These are phyloP conservation scores for Teleogryllus occipitalis DNA, from an alignment of 1,140 invertebrate genomes.

Conservation along the genomic window DNA sequence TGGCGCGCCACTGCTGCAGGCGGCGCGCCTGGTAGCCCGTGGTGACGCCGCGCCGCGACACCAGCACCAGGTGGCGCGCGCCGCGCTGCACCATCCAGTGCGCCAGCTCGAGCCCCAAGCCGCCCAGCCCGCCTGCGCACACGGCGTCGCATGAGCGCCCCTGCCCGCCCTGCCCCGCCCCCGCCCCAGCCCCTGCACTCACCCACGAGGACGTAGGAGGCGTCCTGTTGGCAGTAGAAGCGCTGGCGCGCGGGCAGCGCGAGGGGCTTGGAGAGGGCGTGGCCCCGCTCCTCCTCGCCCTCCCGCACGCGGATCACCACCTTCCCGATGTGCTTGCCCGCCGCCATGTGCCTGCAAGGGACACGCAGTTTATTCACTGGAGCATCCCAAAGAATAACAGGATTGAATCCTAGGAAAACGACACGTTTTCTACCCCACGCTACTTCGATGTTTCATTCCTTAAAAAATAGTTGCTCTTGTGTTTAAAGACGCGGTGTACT, in stretches of 20 bases:
- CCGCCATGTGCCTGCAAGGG: conserved; percentile 40
- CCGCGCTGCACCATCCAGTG: conserved; percentile 75
- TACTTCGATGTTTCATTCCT: too few species aligned
- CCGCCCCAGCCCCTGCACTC: too few species aligned
- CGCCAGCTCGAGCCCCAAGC: conserved; percentile 83
- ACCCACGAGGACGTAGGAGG: conserved; percentile 42
- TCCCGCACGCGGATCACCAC: conserved; percentile 16
- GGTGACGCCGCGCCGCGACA: conserved; percentile 44
- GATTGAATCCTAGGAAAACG: too few species aligned
- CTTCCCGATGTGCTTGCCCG: conserved; percentile 45
- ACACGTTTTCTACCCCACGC: too few species aligned
- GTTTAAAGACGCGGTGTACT: too few species aligned
- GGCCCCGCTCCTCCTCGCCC: conserved; percentile 13
- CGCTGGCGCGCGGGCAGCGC: conserved; percentile 37
- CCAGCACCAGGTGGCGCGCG: conserved; percentile 44
- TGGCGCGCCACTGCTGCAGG: conserved; percentile 37
- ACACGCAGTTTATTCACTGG: too few species aligned
- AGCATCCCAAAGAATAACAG: too few species aligned
- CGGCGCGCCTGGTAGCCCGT: conserved; percentile 37
- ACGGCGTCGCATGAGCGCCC: too few species aligned
- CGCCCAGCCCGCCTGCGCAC: conserved; percentile 73
- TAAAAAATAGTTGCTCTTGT: too few species aligned
- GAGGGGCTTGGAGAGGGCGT: conserved; percentile 5
- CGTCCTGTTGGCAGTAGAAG: conserved; percentile 41
- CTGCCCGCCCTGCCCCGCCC: too few species aligned